Evolutionary conservation across 2,888 invertebrate species (phyloP), one percentile per base, ranked within the genome.

Genomic region (Emmelina monodactyla): DNA sequence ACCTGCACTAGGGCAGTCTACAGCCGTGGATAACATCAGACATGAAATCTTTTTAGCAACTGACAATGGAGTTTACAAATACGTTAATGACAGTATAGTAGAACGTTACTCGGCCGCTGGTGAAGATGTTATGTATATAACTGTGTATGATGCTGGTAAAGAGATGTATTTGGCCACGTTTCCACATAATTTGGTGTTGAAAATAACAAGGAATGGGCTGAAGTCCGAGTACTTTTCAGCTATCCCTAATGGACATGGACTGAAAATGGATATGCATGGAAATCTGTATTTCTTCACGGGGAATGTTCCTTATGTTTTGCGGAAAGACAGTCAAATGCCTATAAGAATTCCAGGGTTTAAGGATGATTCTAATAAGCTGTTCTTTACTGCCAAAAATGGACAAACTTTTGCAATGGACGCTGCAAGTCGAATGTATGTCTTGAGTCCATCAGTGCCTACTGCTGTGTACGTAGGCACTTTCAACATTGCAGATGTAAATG

Each of bases 1-100:
- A 0, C 58, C 66, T 1, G 75, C 71, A 1, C 43, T 75, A 6
- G 79, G 78, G 28, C 79, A 79, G 34, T 76, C 78, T 9, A 68
- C 68, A 1, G 59, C 68, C 2, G 64, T 79, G 14, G 78, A 79
- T 65, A 78, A 79, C 64, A 60, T 70, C 11, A 76, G 78, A 42
- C 71, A 78, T 53, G 63, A 73, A 3, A 58, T 76, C 1, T 79
- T 75, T 43, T 50, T 79, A 28, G 78, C 73, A 0, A 75, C 78
- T 37, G 78, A 79, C 65, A 76, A 73, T 44, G 79, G 79, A 0
- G 67, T 78, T 0, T 78, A 75, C 32, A 78, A 67, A 62, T 76
- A 68, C 36, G n/a, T n/a, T n/a, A 69, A 69, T 43, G 69, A 71
- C 33, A 55, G 61, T 0, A 56, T 65, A 3, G 54, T 64, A 3